Evolutionary conservation across 2,797 vertebrate genomes (phyloP).

Genomic region (Buphagus erythrorhynchus): DNA sequence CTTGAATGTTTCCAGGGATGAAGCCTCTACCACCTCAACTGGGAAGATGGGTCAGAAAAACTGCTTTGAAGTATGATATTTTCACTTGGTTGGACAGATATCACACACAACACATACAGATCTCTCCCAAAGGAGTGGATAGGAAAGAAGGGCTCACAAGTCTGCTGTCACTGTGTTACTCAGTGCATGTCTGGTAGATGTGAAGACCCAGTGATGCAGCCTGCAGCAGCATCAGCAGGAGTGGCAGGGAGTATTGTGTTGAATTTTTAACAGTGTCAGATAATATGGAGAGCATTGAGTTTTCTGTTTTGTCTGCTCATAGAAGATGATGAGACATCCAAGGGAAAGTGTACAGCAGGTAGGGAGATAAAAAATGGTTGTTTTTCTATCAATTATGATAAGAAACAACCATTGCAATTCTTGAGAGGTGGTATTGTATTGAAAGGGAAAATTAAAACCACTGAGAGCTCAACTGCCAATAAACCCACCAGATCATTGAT

Average conservation of each 20-base stretch:
- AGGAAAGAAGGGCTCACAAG: background rate
- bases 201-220: background rate
- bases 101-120: background rate
- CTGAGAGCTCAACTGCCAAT: background rate
- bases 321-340: background rate
- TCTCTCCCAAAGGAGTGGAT: background rate
- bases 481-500: background rate
- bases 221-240: background rate
- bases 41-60: background rate
- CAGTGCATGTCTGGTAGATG: background rate
- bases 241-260: background rate
- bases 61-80: background rate
- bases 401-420: background rate
- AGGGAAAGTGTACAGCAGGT: background rate
- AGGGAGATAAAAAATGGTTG: background rate
- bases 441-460: constrained; percentile 47
- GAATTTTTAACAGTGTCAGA: background rate
- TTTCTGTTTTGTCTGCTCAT: background rate
- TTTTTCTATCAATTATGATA: background rate
- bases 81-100: background rate
- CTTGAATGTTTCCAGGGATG: background rate
- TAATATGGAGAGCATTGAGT: background rate
- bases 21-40: background rate
- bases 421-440: background rate
- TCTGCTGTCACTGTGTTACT: background rate